Percentiles rank a stretch among this genome's conserved stretches.
These are phyloP conservation scores for Nomada goodeniana DNA, from an alignment of 2,888 invertebrate genomes.

Conservation along the genomic window DNA sequence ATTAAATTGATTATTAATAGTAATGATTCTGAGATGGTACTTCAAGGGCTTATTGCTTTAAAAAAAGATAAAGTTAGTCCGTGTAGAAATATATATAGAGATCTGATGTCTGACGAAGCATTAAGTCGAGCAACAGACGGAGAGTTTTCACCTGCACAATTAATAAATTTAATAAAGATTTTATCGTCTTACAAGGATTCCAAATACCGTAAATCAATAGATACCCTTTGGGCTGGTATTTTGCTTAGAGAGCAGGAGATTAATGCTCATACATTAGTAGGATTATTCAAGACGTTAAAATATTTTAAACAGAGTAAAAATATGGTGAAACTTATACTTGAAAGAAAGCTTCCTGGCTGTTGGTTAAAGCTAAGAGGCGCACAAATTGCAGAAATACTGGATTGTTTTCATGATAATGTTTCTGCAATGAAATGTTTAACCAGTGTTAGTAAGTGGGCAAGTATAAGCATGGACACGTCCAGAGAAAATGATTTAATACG, in stretches of 20 bases:
- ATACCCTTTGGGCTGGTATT: conserved; percentile 89
- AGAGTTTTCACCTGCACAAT: conserved; percentile 86
- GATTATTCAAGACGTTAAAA: conserved; percentile 86
- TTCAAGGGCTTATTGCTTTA: conserved; percentile 83
- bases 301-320: conserved; percentile 87
- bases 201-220: conserved; percentile 86
- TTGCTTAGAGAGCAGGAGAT: conserved; percentile 85
- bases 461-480: conserved; percentile 87
- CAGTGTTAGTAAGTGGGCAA: conserved; percentile 86
- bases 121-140: conserved; percentile 87
- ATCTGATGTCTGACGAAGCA: conserved; percentile 87
- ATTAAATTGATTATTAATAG: conserved; percentile 84
- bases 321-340: conserved; percentile 87
- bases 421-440: conserved; percentile 77
- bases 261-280: conserved; percentile 86
- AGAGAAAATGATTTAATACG: conserved; percentile 86
- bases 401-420: conserved; percentile 82
- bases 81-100: conserved; percentile 78
- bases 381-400: conserved; percentile 85
- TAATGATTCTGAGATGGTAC: conserved; percentile 81
- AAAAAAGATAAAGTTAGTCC: conserved; percentile 79
- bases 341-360: conserved; percentile 86
- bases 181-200: conserved; percentile 85
- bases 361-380: conserved; percentile 86
- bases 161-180: conserved; percentile 87